Conservation (phyloP, 2,797 vertebrate species). For the Thamnophis elegans region DNA sequence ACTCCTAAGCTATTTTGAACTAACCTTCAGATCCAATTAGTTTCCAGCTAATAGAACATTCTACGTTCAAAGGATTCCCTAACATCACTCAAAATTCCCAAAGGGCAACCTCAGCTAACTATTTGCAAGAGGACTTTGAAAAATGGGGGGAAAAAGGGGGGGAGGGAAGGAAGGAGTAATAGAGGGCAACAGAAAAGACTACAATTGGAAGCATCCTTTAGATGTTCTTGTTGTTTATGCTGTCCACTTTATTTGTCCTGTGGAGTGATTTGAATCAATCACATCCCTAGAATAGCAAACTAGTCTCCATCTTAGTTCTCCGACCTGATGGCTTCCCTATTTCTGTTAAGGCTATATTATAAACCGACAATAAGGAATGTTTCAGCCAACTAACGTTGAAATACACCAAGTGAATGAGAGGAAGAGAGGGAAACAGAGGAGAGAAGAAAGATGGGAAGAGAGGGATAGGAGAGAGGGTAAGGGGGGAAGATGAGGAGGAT, state of each 20-base stretch:
- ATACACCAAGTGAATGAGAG: too few relatives aligned
- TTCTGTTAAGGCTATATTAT: background rate
- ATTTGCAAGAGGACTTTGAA: slow-evolving; percentile 29
- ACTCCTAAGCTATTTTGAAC: slow-evolving; percentile 40
- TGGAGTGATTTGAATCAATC: background rate
- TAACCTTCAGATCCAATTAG: slow-evolving; percentile 55
- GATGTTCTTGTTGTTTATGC: background rate
- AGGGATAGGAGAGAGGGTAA: too few relatives aligned
- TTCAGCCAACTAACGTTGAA: too few relatives aligned
- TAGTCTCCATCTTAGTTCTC: background rate
- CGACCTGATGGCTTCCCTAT: background rate
- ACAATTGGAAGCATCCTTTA: slow-evolving; percentile 10
- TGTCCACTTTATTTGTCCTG: slow-evolving; percentile 10
- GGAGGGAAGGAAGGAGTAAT: background rate
- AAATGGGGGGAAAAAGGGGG: background rate
- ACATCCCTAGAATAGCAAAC: background rate
- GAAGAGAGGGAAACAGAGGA: too few relatives aligned
- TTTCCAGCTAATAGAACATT: slow-evolving; percentile 45
- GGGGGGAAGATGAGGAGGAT: too few relatives aligned
- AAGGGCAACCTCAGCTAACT: slow-evolving; percentile 19
- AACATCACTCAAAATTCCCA: slow-evolving; percentile 47
- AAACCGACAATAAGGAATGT: background rate
- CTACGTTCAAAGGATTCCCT: slow-evolving; percentile 54
- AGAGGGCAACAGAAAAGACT: background rate
- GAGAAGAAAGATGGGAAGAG: too few relatives aligned